These are phyloP conservation scores for Smittia sp. DNA, from an alignment of 2,888 invertebrate species.

Conservation along the genomic window DNA sequence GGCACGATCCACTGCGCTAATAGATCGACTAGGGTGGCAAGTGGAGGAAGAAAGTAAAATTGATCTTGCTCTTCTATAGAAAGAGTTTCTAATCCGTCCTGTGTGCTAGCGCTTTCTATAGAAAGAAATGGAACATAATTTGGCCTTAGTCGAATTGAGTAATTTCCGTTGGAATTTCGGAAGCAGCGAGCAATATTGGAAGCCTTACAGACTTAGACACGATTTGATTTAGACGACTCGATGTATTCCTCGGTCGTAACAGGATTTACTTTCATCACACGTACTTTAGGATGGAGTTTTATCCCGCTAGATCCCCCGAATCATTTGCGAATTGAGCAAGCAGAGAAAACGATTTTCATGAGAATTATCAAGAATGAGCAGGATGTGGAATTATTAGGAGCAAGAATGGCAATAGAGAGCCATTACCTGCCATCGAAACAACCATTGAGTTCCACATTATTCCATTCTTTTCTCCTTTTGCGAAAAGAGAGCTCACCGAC, in stretches of 20 bases:
- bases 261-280: too few species aligned
- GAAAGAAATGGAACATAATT: background rate
- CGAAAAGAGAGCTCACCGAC: slow-evolving; percentile 29
- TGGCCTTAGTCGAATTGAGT: background rate
- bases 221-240: too few species aligned
- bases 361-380: background rate
- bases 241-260: too few species aligned
- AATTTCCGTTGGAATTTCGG: background rate
- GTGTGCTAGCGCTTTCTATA: background rate
- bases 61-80: background rate
- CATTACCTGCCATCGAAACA: slow-evolving; percentile 40
- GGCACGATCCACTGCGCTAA: background rate
- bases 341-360: background rate
- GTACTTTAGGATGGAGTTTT: too few species aligned
- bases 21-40: background rate
- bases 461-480: slow-evolving; percentile 22
- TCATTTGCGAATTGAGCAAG: background rate
- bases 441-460: background rate
- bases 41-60: background rate
- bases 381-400: slow-evolving; percentile 30
- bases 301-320: too few species aligned
- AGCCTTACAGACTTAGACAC: too few species aligned
- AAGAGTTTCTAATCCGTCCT: background rate
- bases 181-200: background rate
- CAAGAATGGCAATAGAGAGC: slow-evolving; percentile 35